Evolutionary conservation across 37 sponge, comb jelly and placozoan genomes (phyloP).

Genomic region (Mnemiopsis leidyi): DNA sequence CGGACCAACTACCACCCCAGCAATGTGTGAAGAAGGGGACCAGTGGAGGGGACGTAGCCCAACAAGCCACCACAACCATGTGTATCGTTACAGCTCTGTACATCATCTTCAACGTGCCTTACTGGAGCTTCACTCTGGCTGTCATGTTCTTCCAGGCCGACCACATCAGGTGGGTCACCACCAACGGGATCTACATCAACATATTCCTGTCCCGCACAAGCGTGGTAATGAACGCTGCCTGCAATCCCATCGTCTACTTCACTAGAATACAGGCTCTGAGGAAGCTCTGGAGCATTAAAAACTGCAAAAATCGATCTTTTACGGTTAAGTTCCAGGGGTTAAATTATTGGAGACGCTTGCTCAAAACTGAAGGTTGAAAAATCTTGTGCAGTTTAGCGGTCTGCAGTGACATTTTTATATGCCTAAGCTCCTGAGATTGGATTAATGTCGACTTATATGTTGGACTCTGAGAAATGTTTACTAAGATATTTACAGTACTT

Average conservation of each 20-base stretch:
- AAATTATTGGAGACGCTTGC: not conserved
- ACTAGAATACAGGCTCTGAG: conserved; percentile 22
- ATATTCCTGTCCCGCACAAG: conserved; percentile 40
- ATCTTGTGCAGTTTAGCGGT: too few relatives aligned
- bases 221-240: conserved; percentile 60
- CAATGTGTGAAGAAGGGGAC: not conserved
- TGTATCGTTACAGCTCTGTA: conserved; percentile 61
- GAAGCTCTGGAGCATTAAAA: not conserved
- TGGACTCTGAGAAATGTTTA: too few relatives aligned
- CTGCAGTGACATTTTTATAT: too few relatives aligned
- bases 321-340: not conserved
- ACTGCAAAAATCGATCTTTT: not conserved
- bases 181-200: conserved; percentile 5
- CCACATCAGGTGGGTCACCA: conserved; percentile 32
- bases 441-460: too few relatives aligned
- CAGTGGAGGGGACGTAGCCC: not conserved
- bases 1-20: not conserved
- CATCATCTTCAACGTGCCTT: conserved; percentile 56
- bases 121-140: conserved; percentile 20
- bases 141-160: conserved; percentile 45
- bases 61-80: conserved; percentile 63
- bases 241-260: conserved; percentile 41
- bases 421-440: too few relatives aligned
- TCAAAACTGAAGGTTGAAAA: too few relatives aligned
- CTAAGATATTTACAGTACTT: too few relatives aligned